phyloP scores from a whole-genome alignment of 2,888 invertebrate genomes.

The Noctua janthina region DNA sequence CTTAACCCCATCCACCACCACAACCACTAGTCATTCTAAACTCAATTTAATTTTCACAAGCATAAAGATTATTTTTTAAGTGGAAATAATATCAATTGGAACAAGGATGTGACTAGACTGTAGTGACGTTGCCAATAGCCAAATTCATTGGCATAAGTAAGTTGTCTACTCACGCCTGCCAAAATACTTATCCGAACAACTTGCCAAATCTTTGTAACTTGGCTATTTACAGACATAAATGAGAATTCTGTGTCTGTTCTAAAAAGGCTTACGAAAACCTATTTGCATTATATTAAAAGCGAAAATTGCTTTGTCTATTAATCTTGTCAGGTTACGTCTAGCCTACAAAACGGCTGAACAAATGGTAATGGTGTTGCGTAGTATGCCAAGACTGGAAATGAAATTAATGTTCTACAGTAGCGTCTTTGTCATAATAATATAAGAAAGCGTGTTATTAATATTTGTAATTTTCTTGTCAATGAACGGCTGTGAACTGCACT shows the following conservation, averaged over 20 bases:
- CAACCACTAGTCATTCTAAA: background rate
- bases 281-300: slow-evolving; percentile 24
- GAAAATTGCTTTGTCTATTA: slow-evolving; percentile 8
- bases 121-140: slow-evolving; percentile 17
- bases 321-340: slow-evolving; percentile 26
- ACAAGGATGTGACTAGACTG: background rate
- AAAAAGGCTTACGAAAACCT: background rate
- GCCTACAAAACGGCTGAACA: slow-evolving; percentile 29
- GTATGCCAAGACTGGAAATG: slow-evolving; percentile 8
- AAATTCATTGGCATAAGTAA: slow-evolving; percentile 29
- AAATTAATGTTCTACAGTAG: slow-evolving; percentile 18
- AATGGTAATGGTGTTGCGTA: slow-evolving; percentile 7
- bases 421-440: slow-evolving; percentile 32
- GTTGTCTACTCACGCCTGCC: slow-evolving; percentile 27
- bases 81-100: background rate
- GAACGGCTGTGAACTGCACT: background rate
- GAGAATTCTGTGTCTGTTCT: slow-evolving; percentile 38
- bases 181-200: slow-evolving; percentile 25
- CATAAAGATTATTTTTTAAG: background rate
- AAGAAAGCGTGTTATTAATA: slow-evolving; percentile 16
- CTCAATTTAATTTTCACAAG: background rate
- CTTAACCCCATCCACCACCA: too few species aligned
- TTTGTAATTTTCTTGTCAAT: slow-evolving; percentile 20
- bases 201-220: slow-evolving; percentile 47
- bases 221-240: slow-evolving; percentile 45